These are phyloP conservation scores for Vanessa atalanta DNA, from an alignment of 1,140 invertebrate species.

Conservation along the genomic window DNA sequence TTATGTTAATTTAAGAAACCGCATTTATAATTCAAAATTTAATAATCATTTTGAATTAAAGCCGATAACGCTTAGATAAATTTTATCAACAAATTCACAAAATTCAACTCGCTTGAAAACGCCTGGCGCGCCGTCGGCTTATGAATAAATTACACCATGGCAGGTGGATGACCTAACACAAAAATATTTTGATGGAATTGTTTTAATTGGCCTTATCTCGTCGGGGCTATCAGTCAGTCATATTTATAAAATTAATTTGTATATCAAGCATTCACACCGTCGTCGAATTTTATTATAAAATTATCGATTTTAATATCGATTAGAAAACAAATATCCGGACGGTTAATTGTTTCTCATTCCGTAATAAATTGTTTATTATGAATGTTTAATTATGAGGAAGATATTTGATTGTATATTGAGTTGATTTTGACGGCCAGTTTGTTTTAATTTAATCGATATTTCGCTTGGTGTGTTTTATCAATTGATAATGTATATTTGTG, in stretches of 20 bases:
- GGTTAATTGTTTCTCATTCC: conserved; percentile 58
- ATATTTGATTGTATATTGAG: conserved; percentile 14
- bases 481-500: too few species aligned
- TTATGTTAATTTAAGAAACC: neutral
- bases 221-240: conserved; percentile 59
- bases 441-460: neutral
- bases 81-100: neutral
- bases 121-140: conserved; percentile 52
- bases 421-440: neutral
- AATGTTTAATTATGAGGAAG: conserved; percentile 27
- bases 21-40: neutral
- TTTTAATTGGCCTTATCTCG: conserved; percentile 78
- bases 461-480: neutral
- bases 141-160: conserved; percentile 73
- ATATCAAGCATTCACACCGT: conserved; percentile 65
- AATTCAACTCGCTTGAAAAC: conserved; percentile 29
- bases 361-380: conserved; percentile 26
- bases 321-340: conserved; percentile 70
- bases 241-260: conserved; percentile 73
- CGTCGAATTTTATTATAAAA: conserved; percentile 61
- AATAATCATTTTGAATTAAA: neutral
- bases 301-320: conserved; percentile 63
- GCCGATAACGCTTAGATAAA: neutral
- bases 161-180: conserved; percentile 79
- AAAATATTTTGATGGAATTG: conserved; percentile 79